phyloP scores from a whole-genome alignment of 2,888 invertebrate species.

The Synanthedon andrenaeformis region DNA sequence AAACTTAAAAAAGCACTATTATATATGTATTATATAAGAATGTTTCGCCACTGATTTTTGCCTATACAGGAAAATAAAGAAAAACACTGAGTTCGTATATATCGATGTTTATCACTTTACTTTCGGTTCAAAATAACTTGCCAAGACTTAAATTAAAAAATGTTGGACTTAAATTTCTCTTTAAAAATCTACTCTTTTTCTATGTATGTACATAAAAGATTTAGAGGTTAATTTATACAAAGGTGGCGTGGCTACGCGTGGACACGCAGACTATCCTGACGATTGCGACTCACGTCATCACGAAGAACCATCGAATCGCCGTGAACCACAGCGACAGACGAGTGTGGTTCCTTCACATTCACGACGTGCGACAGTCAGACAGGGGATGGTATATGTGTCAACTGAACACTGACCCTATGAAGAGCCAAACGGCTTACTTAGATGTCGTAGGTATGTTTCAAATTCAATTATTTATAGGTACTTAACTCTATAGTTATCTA shows the following conservation, averaged over 20 bases:
- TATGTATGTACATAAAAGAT: not conserved
- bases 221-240: not conserved
- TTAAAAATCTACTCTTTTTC: too few species aligned
- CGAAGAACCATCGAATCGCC: conserved; percentile 88
- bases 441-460: conserved; percentile 84
- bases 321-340: conserved; percentile 87
- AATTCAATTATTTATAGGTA: not conserved
- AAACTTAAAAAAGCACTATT: too few species aligned
- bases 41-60: too few species aligned
- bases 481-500: too few species aligned
- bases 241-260: conserved; percentile 93
- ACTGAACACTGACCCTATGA: conserved; percentile 94
- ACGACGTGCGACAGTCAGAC: conserved; percentile 86
- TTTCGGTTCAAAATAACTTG: too few species aligned
- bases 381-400: conserved; percentile 95
- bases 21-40: too few species aligned
- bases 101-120: too few species aligned
- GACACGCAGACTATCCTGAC: conserved; percentile 93
- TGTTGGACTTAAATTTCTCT: too few species aligned
- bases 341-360: conserved; percentile 89
- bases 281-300: conserved; percentile 90
- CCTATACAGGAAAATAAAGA: too few species aligned
- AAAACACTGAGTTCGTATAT: too few species aligned
- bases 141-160: too few species aligned
- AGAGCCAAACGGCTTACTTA: conserved; percentile 87